Evolutionary conservation across 2,888 invertebrate species (phyloP).

Genomic region (Troilus luridus): DNA sequence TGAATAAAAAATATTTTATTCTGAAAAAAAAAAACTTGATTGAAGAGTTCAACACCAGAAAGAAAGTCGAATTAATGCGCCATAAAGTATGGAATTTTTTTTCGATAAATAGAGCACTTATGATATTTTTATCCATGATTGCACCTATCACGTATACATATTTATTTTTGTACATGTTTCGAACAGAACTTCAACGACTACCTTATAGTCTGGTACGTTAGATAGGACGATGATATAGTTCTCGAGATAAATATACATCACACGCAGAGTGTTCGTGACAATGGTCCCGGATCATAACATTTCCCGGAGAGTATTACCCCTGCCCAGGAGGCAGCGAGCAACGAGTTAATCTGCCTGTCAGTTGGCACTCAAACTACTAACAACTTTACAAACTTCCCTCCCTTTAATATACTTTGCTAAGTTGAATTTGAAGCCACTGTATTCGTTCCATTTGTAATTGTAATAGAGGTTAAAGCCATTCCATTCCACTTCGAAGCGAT

Average conservation of each 20-base stretch:
- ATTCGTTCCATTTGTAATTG: constrained; percentile 28
- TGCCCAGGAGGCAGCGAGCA: not conserved
- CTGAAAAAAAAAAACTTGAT: no score
- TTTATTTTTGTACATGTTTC: no score
- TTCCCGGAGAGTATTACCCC: not conserved
- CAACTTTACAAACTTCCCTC: not conserved
- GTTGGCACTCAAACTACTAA: constrained; percentile 28
- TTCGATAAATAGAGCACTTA: no score
- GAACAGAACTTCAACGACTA: no score
- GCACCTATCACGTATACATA: no score
- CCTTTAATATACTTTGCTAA: constrained; percentile 4
- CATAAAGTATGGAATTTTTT: no score
- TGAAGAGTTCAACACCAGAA: no score
- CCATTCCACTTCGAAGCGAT: not conserved
- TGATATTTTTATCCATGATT: no score
- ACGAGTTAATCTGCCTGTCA: not conserved
- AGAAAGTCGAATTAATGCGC: no score
- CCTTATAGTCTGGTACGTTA: no score
- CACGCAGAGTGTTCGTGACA: not conserved
- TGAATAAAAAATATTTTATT: no score
- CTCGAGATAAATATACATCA: not conserved
- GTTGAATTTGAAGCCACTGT: not conserved
- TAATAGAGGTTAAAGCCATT: not conserved
- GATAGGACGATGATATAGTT: not conserved
- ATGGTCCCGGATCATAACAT: not conserved